A percentile compares a stretch with the other conserved stretches of the same genome.
Evolutionary conservation across 2,113 vertebrate species (phyloP).

Genomic region (Electrona antarctica): DNA sequence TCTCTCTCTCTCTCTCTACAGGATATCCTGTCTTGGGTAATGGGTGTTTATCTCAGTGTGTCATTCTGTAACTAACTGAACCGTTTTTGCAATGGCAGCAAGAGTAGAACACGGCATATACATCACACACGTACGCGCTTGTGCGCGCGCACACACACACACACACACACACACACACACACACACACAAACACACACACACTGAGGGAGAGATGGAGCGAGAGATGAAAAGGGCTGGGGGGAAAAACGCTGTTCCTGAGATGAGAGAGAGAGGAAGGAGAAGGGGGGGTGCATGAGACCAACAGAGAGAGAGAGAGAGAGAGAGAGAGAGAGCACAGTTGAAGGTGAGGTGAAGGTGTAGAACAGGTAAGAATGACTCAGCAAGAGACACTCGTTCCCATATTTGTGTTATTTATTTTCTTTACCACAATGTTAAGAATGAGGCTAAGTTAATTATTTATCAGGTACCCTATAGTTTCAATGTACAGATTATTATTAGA

Average conservation of each 20-base stretch:
- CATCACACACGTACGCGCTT: too few relatives aligned
- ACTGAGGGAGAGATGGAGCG: conserved; percentile 23
- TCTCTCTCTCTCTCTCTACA: not conserved
- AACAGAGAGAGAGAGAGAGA: conserved; percentile 17
- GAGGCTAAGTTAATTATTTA: too few relatives aligned
- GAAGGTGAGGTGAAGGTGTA: not conserved
- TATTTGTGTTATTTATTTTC: too few relatives aligned
- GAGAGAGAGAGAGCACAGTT: not conserved
- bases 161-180: not conserved
- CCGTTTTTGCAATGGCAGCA: not conserved
- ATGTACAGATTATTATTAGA: too few relatives aligned
- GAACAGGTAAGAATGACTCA: too few relatives aligned
- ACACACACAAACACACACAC: not conserved
- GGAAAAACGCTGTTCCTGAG: not conserved
- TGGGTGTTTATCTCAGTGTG: not conserved
- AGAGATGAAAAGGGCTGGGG: not conserved
- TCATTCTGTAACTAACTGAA: not conserved
- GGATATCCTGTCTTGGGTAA: conserved; percentile 3
- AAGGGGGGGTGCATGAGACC: too few relatives aligned
- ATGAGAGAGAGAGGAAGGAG: not conserved
- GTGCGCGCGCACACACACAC: too few relatives aligned
- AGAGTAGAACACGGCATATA: too few relatives aligned
- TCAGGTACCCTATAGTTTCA: too few relatives aligned
- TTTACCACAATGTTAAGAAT: too few relatives aligned
- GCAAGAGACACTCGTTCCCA: too few relatives aligned